Evolutionary conservation across 30 jellyfish, hydroid and myxozoan genomes (phyloP), one percentile per base, ranked within the genome.

Genomic region (Cassiopea xamachana): DNA sequence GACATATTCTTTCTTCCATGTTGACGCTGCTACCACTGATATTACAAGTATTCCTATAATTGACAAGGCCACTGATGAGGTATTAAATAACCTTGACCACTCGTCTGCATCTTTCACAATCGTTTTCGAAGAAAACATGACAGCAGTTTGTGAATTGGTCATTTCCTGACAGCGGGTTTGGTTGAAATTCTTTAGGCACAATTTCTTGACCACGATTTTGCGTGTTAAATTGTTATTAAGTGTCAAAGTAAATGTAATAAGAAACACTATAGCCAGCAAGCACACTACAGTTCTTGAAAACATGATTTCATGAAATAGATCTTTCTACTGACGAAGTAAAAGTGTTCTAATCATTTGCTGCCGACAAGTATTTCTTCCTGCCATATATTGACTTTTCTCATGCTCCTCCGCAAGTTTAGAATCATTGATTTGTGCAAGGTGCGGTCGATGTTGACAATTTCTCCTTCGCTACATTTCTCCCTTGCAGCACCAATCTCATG

Each of bases 101-200:
- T 87, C 15, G 14, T 62, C 51, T 18, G 81, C 68, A 13, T 17
- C 78, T 46, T 10, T 45, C 9, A 0, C 1, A 50, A 82, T 48
- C 7, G 45, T 43, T 46, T 19, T 18, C 61, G 68, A 19, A 12
- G 75, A 15, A 49, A 48, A 48, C 51, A 50, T 1, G 4, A 55
- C 46, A 46, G 70, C 48, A 49, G 8, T 75, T 10, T n/a, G 13
- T 39, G n/a, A 50, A 75, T 46, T 43, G 6, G 80, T 48, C 45
- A 17, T 62, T 9, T 48, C 39, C 2, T 48, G 69, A 7, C 73
- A 67, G 73, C 14, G 51, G 0, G 90, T 67, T 13, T 48, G 19
- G 90, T 82, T 47, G 89, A 48, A 60, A 51, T 71, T 45, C 7
- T 17, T 69, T 17, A 47, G 60, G 81, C 90, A 82, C 69, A 82